Evolutionary conservation across 2,797 vertebrate genomes (phyloP).

Genomic region (Trichosurus vulpecula): DNA sequence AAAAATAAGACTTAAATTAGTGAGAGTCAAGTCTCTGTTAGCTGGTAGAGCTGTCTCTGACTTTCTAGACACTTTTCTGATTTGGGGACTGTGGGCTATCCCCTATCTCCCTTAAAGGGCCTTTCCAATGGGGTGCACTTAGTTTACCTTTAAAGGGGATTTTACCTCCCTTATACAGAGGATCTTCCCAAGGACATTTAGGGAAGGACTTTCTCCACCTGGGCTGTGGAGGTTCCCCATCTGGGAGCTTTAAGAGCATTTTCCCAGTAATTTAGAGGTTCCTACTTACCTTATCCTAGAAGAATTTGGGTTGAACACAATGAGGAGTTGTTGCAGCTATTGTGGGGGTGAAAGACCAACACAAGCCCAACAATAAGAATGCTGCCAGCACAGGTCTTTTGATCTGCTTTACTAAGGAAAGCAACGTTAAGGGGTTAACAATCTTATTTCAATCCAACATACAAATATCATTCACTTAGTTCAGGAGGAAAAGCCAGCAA

Average conservation of each 20-base stretch:
- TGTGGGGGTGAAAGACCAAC: no score
- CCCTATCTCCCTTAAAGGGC: not conserved
- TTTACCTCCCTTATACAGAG: not conserved
- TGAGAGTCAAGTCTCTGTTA: not conserved
- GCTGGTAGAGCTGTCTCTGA: not conserved
- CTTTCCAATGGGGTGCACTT: not conserved
- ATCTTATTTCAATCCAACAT: no score
- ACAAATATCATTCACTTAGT: no score
- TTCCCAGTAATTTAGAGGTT: not conserved
- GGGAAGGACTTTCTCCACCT: not conserved
- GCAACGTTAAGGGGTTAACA: no score
- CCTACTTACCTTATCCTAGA: not conserved
- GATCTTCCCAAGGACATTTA: not conserved
- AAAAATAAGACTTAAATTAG: not conserved
- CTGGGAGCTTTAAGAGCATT: not conserved
- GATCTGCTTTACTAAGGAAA: no score
- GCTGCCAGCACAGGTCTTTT: no score
- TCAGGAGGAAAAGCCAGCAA: no score
- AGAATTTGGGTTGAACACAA: not conserved
- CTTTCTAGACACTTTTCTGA: not conserved
- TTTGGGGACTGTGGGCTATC: not conserved
- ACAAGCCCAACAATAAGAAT: no score
- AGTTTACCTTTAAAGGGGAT: not conserved
- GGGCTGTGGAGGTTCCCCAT: not conserved
- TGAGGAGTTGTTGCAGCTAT: no score